Evolutionary conservation across 2,888 invertebrate species (phyloP), one percentile per base, ranked within the genome.

Genomic region (Chesias legatella): DNA sequence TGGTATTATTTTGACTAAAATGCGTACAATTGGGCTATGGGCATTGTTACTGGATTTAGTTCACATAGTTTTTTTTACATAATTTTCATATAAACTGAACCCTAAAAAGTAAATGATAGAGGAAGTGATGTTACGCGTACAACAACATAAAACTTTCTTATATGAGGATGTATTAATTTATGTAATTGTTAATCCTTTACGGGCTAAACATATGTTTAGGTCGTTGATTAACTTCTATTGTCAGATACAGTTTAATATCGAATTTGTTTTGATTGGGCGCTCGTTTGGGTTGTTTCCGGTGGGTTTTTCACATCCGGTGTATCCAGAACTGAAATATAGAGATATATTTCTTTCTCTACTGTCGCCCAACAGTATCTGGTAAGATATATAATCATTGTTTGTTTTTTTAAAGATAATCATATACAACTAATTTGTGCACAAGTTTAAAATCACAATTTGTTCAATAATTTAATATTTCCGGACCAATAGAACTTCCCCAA

Each of bases 111-210:
- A 70, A 79, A 73, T 73, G 73, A 74, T 78, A 76, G 72, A 81
- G 85, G 86, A 86, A 86, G 79, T 82, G 81, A 85, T 85, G 84
- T 83, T 79, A 85, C 79, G 79, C 75, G 55, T 72, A 80, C 69
- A 70, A 74, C 59, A 73, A 77, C 67, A 73, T 72, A 68, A 73
- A 79, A 65, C 66, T 71, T 71, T 73, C 66, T 68, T 68, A 68
- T 69, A 38, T 76, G 65, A 79, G 84, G 83, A 83, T 78, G 79
- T 83, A 83, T 86, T 85, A 84, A 86, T 83, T 83, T 83, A 83
- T 82, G 69, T 82, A 79, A 84, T 81, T 80, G 75, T 82, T 75
- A 85, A 81, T 81, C 85, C 83, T 82, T 83, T 70, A 52, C 48
- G 60, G 65, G 67, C 69, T 63, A 79, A 79, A 76, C 84, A 85